A percentile compares a stretch with the other conserved stretches of the same genome.
These are phyloP conservation scores for Ceratina australensis DNA, from an alignment of 1,140 invertebrate species.

Conservation along the genomic window DNA sequence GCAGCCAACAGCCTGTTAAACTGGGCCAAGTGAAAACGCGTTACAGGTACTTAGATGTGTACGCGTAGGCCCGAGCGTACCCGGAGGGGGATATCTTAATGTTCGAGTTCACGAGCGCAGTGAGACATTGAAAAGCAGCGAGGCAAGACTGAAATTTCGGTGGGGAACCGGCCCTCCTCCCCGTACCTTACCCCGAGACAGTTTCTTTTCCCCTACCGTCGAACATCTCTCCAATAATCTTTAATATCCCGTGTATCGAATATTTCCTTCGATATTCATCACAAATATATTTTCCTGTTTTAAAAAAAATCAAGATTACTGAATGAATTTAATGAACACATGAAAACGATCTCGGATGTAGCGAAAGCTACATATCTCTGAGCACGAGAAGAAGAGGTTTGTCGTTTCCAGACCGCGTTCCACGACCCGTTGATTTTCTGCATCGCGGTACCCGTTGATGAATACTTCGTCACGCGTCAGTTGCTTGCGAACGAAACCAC, in stretches of 20 bases:
- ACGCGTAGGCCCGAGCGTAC: constrained; percentile 35
- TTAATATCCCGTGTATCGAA: too few relatives aligned
- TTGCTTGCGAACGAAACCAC: not conserved
- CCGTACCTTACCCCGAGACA: not conserved
- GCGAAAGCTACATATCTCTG: constrained; percentile 63
- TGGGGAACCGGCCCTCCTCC: constrained; percentile 15
- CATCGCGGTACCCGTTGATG: constrained; percentile 19
- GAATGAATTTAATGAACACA: too few relatives aligned
- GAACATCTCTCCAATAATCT: not conserved
- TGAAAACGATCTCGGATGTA: constrained; percentile 36
- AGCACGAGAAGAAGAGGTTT: constrained; percentile 5
- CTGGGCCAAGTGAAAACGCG: constrained; percentile 72
- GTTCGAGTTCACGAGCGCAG: constrained; percentile 23
- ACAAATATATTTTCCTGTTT: too few relatives aligned
- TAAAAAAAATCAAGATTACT: too few relatives aligned
- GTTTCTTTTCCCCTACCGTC: constrained; percentile 7
- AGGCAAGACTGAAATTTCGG: constrained; percentile 36
- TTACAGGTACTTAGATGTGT: constrained; percentile 44
- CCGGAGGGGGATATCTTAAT: not conserved
- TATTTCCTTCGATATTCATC: too few relatives aligned
- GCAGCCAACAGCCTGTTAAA: constrained; percentile 19
- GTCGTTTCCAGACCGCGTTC: constrained; percentile 24
- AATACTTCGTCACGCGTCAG: constrained; percentile 54
- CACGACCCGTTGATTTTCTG: constrained; percentile 42
- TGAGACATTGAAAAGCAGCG: constrained; percentile 20